Evolutionary conservation across 2,888 invertebrate genomes (phyloP).

Genomic region (Patella caerulea): DNA sequence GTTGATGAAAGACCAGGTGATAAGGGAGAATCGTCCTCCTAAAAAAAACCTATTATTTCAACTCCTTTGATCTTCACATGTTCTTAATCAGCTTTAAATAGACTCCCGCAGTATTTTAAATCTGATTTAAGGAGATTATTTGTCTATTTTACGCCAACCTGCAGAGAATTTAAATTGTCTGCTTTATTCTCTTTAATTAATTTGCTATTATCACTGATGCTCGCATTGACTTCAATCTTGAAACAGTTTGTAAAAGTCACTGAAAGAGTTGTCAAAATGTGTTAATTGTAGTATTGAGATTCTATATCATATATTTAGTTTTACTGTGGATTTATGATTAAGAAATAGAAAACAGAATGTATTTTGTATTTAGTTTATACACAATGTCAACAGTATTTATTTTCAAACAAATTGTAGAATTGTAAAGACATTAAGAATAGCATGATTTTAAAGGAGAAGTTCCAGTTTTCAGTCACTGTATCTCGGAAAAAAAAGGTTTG

Average conservation of each 20-base stretch:
- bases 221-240: background rate
- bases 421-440: no score
- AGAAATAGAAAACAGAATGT: no score
- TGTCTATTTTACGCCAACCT: background rate
- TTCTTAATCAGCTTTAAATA: conserved; percentile 7
- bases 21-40: background rate
- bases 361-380: no score
- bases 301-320: no score
- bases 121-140: conserved; percentile 5
- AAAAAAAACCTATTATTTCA: background rate
- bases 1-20: background rate
- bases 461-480: no score
- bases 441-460: no score
- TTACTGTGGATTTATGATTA: no score
- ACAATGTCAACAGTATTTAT: no score
- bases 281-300: no score
- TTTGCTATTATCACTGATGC: conserved; percentile 2
- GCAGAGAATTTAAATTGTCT: conserved; percentile 5
- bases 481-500: no score
- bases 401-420: no score
- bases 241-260: background rate
- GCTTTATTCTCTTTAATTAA: conserved; percentile 5
- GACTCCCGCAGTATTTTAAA: conserved; percentile 7
- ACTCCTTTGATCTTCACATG: conserved; percentile 9
- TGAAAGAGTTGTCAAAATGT: no score